Conservation (phyloP, 2,113 vertebrate genomes). For the Petroica traversi region DNA sequence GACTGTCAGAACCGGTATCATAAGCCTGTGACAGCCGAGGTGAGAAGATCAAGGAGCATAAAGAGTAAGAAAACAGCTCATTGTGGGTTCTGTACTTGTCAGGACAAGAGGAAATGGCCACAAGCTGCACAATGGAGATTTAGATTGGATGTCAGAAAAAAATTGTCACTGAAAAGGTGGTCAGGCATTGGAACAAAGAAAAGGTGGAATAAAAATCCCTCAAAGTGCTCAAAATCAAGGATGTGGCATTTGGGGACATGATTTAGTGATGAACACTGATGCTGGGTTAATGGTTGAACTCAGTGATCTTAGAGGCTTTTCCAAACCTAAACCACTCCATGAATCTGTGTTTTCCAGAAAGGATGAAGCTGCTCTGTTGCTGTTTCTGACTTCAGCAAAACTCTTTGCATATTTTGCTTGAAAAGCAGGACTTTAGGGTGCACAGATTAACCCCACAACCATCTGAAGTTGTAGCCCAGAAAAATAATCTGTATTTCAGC, state of each 20-base stretch:
- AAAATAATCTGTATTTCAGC: background rate
- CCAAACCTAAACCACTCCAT: background rate
- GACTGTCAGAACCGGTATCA: background rate
- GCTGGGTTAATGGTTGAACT: background rate
- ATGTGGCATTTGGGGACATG: no score
- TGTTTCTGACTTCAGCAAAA: background rate
- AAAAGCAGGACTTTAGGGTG: background rate
- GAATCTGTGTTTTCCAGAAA: background rate
- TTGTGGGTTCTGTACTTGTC: accelerated
- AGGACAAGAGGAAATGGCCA: background rate
- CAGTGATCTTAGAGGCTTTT: background rate
- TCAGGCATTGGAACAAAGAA: background rate
- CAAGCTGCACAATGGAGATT: background rate
- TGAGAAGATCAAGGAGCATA: background rate
- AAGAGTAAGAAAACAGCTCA: background rate
- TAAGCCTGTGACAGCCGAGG: accelerated
- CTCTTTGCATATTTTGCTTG: accelerated
- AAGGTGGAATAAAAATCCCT: background rate
- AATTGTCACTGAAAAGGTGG: accelerated
- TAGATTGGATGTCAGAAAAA: background rate
- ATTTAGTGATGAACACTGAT: background rate
- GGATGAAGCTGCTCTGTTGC: background rate
- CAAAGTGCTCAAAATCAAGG: background rate
- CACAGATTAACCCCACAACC: background rate
- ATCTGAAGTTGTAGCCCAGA: background rate